A percentile compares a stretch with the other conserved stretches of the same genome.
Evolutionary conservation across 2,888 invertebrate species (phyloP).

Genomic region (Luperina nickerlii): DNA sequence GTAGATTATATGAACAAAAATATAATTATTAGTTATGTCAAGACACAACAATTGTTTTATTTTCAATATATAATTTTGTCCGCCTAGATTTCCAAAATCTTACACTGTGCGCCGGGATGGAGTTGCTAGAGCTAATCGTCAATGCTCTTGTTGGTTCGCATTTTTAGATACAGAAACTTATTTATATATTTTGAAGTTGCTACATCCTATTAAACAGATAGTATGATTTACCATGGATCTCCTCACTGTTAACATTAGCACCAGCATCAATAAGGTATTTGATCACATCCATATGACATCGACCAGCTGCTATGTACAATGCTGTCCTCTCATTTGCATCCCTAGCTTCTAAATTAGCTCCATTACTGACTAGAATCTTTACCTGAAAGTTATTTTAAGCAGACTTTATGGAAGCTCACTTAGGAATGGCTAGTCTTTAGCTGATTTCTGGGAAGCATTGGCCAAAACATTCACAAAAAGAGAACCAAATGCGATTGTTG

Average conservation of each 20-base stretch:
- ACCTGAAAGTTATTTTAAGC: conserved; percentile 78
- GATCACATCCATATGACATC: conserved; percentile 86
- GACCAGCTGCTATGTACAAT: conserved; percentile 83
- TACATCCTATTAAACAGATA: neutral
- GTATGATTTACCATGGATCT: conserved; percentile 89
- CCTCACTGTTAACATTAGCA: conserved; percentile 92
- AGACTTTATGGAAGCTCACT: neutral
- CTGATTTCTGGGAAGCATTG: neutral
- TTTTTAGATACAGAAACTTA: neutral
- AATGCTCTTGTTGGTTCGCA: no score
- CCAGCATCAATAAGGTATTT: conserved; percentile 89
- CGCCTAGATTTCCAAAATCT: no score
- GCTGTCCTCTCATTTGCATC: conserved; percentile 91
- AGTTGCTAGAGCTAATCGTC: no score
- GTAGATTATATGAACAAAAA: no score
- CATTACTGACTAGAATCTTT: conserved; percentile 88
- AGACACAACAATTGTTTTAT: no score
- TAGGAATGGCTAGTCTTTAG: neutral
- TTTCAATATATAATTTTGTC: no score
- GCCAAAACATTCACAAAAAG: neutral
- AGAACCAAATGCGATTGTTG: neutral
- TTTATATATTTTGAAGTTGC: neutral
- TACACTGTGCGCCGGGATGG: no score
- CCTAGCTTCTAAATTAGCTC: conserved; percentile 90
- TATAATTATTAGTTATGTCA: no score